These are phyloP conservation scores for Dysdera silvatica DNA, from an alignment of 1,140 invertebrate genomes.

Conservation along the genomic window DNA sequence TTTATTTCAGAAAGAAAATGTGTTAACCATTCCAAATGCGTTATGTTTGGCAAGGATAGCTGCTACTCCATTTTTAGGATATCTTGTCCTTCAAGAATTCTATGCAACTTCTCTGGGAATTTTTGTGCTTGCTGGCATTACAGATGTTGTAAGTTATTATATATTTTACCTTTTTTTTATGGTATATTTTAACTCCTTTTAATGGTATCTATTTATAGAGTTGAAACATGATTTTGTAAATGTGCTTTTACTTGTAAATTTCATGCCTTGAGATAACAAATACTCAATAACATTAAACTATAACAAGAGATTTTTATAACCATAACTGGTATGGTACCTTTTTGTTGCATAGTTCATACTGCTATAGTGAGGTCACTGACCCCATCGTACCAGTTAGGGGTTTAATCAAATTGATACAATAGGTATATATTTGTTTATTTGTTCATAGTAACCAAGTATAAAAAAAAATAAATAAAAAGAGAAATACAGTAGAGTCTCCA, in stretches of 20 bases:
- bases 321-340: neutral
- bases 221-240: neutral
- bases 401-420: no score
- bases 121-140: constrained; percentile 66
- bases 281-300: neutral
- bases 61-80: constrained; percentile 75
- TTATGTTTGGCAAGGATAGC: constrained; percentile 73
- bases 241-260: neutral
- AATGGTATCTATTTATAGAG: neutral
- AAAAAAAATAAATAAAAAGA: no score
- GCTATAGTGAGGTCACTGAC: neutral
- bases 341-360: neutral
- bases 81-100: constrained; percentile 67
- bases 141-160: constrained; percentile 63
- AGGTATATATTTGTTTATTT: no score
- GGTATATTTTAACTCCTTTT: neutral
- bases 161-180: neutral
- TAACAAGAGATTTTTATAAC: neutral
- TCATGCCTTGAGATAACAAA: neutral
- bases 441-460: no score
- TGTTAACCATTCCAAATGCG: constrained; percentile 87
- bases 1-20: constrained; percentile 66
- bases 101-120: constrained; percentile 64
- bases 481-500: no score
- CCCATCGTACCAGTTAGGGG: no score